Evolutionary conservation across 2,888 invertebrate genomes (phyloP).

Genomic region (Sphinx pinastri): DNA sequence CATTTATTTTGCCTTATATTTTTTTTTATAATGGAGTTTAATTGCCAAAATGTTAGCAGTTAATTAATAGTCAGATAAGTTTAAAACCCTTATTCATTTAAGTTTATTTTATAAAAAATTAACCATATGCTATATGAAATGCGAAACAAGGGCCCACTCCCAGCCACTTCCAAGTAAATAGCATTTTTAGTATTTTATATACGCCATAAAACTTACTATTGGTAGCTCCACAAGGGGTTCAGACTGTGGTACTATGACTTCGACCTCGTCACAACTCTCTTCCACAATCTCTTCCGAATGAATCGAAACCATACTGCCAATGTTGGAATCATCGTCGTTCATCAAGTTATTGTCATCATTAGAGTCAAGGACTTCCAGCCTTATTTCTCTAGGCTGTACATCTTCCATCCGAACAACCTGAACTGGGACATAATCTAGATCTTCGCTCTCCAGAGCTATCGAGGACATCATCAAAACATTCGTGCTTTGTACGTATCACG

Average conservation of each 20-base stretch:
- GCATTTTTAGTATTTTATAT: neutral
- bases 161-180: neutral
- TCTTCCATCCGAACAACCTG: constrained; percentile 73
- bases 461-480: constrained; percentile 61
- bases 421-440: constrained; percentile 68
- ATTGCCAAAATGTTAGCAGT: too few relatives aligned
- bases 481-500: constrained; percentile 14
- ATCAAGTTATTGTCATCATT: constrained; percentile 51
- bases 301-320: constrained; percentile 70
- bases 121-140: too few relatives aligned
- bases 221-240: constrained; percentile 42
- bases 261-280: constrained; percentile 45
- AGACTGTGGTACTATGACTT: constrained; percentile 54
- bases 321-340: constrained; percentile 64
- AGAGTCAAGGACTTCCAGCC: constrained; percentile 44
- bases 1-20: too few relatives aligned
- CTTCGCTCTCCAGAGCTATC: constrained; percentile 63
- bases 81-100: too few relatives aligned
- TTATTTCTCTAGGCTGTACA: constrained; percentile 63
- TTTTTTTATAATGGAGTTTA: too few relatives aligned
- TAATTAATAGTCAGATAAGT: too few relatives aligned
- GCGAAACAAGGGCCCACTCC: too few relatives aligned
- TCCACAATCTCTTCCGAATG: constrained; percentile 58
- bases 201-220: constrained; percentile 39
- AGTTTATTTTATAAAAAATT: too few relatives aligned